A percentile compares a stretch with the other conserved stretches of the same genome.
Evolutionary conservation across 2,113 vertebrate genomes (phyloP).

Genomic region (Scomber japonicus): DNA sequence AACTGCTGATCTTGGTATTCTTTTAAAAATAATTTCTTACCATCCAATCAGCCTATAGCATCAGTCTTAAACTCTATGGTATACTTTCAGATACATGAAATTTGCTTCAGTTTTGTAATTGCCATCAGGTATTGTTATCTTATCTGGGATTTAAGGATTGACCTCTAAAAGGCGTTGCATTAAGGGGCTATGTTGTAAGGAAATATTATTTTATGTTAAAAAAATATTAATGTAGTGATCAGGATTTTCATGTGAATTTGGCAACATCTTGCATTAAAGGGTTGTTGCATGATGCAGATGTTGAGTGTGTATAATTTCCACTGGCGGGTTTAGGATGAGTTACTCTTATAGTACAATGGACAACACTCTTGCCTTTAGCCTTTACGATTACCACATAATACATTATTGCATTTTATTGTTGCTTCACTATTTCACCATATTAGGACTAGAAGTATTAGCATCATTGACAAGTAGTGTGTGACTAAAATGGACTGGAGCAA

Average conservation of each 20-base stretch:
- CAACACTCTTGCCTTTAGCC: too few species aligned
- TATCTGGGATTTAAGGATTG: neutral
- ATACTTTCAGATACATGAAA: neutral
- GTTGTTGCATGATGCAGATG: too few species aligned
- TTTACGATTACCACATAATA: neutral
- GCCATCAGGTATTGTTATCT: neutral
- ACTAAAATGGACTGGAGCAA: neutral
- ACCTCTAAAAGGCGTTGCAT: neutral
- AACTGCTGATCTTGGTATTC: neutral
- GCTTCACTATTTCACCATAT: neutral
- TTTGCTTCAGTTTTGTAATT: neutral
- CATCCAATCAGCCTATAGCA: neutral
- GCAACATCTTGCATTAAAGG: too few species aligned
- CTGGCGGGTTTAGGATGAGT: too few species aligned
- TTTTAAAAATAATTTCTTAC: conserved; percentile 2
- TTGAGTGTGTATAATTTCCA: too few species aligned
- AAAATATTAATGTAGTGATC: too few species aligned
- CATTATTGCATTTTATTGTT: neutral
- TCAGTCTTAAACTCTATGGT: neutral
- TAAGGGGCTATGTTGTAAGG: neutral
- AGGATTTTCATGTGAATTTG: too few species aligned
- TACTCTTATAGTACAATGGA: too few species aligned
- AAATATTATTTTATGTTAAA: neutral
- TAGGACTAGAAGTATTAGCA: neutral
- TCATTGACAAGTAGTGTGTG: neutral